Conservation (phyloP, 2,797 vertebrate genomes). For the Podarcis lilfordi region DNA sequence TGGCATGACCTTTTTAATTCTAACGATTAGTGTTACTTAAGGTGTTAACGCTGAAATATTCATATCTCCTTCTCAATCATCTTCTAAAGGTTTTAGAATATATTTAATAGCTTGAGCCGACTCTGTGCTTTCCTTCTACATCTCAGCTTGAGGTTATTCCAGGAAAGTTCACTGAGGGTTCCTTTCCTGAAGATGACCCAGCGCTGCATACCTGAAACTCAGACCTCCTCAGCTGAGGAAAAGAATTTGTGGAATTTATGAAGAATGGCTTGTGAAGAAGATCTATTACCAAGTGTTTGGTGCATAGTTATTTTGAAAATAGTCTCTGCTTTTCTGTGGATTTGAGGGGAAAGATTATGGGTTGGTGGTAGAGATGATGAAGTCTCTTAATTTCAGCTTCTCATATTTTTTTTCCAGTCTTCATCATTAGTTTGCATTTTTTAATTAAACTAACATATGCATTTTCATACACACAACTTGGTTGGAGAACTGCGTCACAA, state of each 20-base stretch:
- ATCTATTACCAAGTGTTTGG: neutral
- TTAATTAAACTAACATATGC: too few species aligned
- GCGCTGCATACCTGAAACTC: neutral
- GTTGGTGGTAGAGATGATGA: neutral
- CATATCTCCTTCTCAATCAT: neutral
- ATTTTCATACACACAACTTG: too few species aligned
- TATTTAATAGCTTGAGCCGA: neutral
- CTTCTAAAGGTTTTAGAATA: constrained; percentile 6
- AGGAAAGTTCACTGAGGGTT: neutral
- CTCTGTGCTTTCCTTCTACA: neutral
- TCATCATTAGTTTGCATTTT: too few species aligned
- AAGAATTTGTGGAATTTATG: too few species aligned
- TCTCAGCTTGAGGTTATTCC: neutral
- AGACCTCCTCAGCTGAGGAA: neutral
- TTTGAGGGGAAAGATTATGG: neutral
- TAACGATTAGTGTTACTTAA: constrained; percentile 14
- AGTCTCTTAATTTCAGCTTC: neutral
- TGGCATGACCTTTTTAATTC: constrained; percentile 9
- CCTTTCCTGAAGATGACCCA: neutral
- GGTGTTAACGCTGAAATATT: constrained; percentile 13
- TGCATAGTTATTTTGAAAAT: neutral
- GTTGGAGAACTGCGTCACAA: too few species aligned
- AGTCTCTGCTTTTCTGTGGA: neutral
- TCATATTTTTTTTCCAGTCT: too few species aligned
- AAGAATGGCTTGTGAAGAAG: too few species aligned